Percentiles rank a stretch among this genome's conserved stretches.
Conservation (phyloP, 2,113 vertebrate species). For the Neogobius melanostomus region DNA sequence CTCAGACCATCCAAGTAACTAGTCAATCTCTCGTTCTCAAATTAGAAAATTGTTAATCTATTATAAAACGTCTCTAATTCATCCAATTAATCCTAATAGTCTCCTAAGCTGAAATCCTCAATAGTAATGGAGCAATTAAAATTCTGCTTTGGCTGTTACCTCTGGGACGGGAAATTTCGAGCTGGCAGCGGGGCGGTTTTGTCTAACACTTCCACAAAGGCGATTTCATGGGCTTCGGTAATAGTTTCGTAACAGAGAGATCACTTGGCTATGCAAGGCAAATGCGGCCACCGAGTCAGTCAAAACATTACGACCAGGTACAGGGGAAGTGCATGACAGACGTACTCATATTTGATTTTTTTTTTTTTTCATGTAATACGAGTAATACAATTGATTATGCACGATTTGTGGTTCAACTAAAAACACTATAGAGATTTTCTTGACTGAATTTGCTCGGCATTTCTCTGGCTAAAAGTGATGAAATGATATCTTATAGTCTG, state of each 20-base stretch:
- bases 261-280: conserved; percentile 72
- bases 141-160: conserved; percentile 64
- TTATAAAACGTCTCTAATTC: conserved; percentile 65
- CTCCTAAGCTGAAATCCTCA: conserved; percentile 74
- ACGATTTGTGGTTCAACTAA: too few relatives aligned
- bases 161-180: conserved; percentile 63
- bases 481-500: too few relatives aligned
- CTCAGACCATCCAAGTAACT: conserved; percentile 19
- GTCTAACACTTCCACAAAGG: conserved; percentile 53
- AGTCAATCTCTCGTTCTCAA: conserved; percentile 49
- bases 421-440: too few relatives aligned
- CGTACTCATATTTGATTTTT: too few relatives aligned
- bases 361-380: too few relatives aligned
- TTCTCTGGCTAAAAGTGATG: too few relatives aligned
- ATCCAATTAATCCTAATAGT: conserved; percentile 78
- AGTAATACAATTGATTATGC: too few relatives aligned
- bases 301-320: neutral
- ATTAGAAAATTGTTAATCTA: conserved; percentile 67
- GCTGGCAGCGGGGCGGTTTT: conserved; percentile 52
- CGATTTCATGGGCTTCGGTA: conserved; percentile 58
- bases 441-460: too few relatives aligned
- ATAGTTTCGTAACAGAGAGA: conserved; percentile 60
- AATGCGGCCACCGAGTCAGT: conserved; percentile 53
- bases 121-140: conserved; percentile 78
- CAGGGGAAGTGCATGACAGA: too few relatives aligned